Base-by-base conservation (phyloP, 2,797 vertebrate genomes). In the Ambastaia sidthimunki region DNA sequence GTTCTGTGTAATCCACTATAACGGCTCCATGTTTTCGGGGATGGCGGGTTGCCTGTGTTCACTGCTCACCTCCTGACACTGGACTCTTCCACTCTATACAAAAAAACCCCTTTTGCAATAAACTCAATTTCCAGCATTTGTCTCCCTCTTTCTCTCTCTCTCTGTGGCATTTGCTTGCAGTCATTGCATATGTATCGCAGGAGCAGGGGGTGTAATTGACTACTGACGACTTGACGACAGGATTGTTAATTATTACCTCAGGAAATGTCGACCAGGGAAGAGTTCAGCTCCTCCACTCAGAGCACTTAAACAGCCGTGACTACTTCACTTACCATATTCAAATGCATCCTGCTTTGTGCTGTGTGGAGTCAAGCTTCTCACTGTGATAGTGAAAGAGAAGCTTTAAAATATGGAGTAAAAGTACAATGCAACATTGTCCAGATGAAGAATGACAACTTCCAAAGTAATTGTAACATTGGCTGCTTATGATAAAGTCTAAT, bases 241-340 rank as follows among this genome's bases (percentile, higher is more conserved):
- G 88, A 91, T 90, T 92, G 91, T 93, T 94, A 94, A 94, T 93
- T 94, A 92, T 93, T 90, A 91, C 94, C 92, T 87, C 79, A 84
- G 92, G 93, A 92, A 89, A 91, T 73, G 86, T 88, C 81, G 85
- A 86, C 89, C 89, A 86, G 90, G 83, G 88, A 87, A 52, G 82
- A 86, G 90, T 92, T 91, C 88, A 88, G 87, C 89, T 86, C 85
- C 74, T 87, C 89, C 21, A 82, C 85, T 82, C 86, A 86, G 81
- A 86, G 87, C 86, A 90, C 89, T 92, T 90, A 91, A 91, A 88
- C 87, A 91, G 85, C 89, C 88, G 84, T 89, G 89, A 86, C 85
- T 84, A 87, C 86, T 80, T 83, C 85, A 87, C 87, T 86, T 83
- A 86, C 87, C 91, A 90, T 89, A 89, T 89, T 90, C 89, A 91